A percentile compares a stretch with the other conserved stretches of the same genome.
Conservation (phyloP, 2,797 vertebrate genomes). For the Muscicapa comitata region DNA sequence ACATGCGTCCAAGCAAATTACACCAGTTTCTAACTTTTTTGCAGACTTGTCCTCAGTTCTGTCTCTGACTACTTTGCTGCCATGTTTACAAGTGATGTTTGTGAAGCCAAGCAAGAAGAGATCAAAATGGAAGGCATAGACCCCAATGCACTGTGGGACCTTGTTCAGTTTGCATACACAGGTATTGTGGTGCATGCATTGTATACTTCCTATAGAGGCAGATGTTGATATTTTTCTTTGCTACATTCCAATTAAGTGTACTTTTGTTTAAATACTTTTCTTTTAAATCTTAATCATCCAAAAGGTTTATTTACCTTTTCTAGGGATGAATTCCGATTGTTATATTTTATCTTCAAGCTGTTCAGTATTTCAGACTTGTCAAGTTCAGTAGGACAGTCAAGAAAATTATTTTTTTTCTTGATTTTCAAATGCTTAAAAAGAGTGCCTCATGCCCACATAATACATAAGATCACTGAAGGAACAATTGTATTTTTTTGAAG, state of each 20-base stretch:
- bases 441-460: not conserved
- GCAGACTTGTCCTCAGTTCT: constrained; percentile 80
- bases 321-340: not conserved
- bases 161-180: constrained; percentile 83
- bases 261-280: not conserved
- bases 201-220: not conserved
- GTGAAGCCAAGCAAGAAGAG: constrained; percentile 83
- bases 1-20: not conserved
- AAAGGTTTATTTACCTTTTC: not conserved
- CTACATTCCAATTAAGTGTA: not conserved
- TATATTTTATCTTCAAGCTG: not conserved
- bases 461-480: not conserved
- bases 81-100: constrained; percentile 83
- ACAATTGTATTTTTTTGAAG: not conserved
- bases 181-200: constrained; percentile 56
- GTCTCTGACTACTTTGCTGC: constrained; percentile 83
- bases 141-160: constrained; percentile 80
- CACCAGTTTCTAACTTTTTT: not conserved
- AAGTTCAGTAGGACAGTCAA: not conserved
- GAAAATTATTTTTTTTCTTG: not conserved
- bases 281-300: not conserved
- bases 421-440: not conserved
- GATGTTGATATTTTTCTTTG: not conserved
- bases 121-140: constrained; percentile 84
- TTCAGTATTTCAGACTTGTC: not conserved